These are phyloP conservation scores for Aporrectodea caliginosa DNA, from an alignment of 1,140 invertebrate species.

Conservation along the genomic window DNA sequence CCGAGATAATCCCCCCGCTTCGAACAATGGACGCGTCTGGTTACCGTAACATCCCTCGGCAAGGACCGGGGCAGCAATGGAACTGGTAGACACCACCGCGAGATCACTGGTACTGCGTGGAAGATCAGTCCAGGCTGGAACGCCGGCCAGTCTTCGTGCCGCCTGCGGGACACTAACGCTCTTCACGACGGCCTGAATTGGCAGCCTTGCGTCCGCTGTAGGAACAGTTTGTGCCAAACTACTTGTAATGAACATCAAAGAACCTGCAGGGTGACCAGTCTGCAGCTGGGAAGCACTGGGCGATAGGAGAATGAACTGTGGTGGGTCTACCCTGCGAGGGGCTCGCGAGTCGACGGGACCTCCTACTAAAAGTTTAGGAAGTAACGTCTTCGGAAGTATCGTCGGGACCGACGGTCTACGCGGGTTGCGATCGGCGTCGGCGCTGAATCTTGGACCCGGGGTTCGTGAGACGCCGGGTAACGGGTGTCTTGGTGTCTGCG, in stretches of 20 bases:
- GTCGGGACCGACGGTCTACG: background rate
- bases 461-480: no score
- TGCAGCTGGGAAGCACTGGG: background rate
- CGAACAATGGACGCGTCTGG: no score
- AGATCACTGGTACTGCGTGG: background rate
- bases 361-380: background rate
- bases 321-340: background rate
- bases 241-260: background rate
- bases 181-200: background rate
- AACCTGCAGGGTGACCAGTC: background rate
- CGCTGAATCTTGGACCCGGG: no score
- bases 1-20: no score
- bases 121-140: no score
- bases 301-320: background rate
- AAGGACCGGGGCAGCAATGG: no score
- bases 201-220: background rate
- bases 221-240: background rate
- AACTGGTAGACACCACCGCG: no score
- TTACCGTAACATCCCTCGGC: no score
- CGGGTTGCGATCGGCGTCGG: background rate
- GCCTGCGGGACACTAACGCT: background rate
- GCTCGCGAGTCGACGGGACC: background rate
- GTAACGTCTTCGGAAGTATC: background rate
- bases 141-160: no score
- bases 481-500: no score